phyloP scores from a whole-genome alignment of 2,113 vertebrate genomes.

The Microtus montanus region DNA sequence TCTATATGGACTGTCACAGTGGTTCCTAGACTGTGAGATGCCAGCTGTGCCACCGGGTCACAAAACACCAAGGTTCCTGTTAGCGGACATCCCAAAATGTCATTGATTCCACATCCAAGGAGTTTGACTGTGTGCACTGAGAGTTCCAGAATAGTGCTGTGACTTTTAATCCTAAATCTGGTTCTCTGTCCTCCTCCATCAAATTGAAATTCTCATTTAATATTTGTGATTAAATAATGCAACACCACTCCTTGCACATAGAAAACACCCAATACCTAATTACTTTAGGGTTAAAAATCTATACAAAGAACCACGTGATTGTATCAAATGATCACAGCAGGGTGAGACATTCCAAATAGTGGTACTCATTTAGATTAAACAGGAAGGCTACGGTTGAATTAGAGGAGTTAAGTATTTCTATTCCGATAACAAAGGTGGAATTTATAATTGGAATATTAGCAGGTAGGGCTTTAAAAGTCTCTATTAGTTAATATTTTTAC shows the following conservation, averaged over 20 bases:
- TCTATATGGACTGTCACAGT: background rate
- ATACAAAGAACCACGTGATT: background rate
- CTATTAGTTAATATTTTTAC: constrained; percentile 31
- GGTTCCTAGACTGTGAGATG: background rate
- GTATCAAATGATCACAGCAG: background rate
- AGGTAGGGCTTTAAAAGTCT: background rate
- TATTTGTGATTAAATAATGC: background rate
- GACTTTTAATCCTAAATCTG: constrained; percentile 38
- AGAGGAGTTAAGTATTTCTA: background rate
- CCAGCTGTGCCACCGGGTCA: background rate
- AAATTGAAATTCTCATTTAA: background rate
- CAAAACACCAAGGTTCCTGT: background rate
- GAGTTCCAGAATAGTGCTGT: background rate
- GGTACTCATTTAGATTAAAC: background rate
- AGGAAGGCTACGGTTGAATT: background rate
- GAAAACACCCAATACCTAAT: background rate
- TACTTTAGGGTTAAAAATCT: background rate
- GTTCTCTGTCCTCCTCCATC: background rate
- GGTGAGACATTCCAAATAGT: background rate
- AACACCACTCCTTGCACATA: background rate
- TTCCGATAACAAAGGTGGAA: constrained; percentile 20
- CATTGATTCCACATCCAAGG: background rate
- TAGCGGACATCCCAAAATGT: background rate
- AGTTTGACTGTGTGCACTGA: background rate
- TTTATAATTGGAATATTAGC: background rate